These are phyloP conservation scores for Phlogophora meticulosa DNA, from an alignment of 2,888 invertebrate genomes.

Conservation along the genomic window DNA sequence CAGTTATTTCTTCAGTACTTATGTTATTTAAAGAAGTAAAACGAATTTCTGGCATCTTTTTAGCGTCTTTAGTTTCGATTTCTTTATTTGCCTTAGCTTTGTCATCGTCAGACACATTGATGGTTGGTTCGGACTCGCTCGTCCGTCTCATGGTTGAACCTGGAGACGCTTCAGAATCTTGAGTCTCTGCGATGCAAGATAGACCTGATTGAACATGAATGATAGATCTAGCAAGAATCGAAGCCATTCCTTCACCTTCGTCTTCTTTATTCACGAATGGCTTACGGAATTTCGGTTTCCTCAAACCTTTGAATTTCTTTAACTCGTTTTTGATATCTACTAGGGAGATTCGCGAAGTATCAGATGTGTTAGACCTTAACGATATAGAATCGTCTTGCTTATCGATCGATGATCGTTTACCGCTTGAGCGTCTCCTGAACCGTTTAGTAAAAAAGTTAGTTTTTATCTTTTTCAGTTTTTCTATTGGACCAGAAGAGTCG, in stretches of 20 bases:
- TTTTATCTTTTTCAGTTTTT: conserved; percentile 92
- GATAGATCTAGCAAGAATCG: conserved; percentile 92
- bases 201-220: conserved; percentile 91
- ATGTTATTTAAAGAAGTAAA: conserved; percentile 84
- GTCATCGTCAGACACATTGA: conserved; percentile 78
- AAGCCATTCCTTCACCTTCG: conserved; percentile 92
- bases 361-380: conserved; percentile 88
- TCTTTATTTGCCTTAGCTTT: conserved; percentile 60
- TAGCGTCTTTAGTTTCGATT: conserved; percentile 54
- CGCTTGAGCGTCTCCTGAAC: conserved; percentile 87
- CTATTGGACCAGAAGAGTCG: conserved; percentile 87
- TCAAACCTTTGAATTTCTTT: conserved; percentile 84
- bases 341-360: conserved; percentile 85
- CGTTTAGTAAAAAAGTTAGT: conserved; percentile 91
- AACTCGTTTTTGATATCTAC: conserved; percentile 85
- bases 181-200: conserved; percentile 91
- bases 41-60: conserved; percentile 79
- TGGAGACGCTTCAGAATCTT: conserved; percentile 87
- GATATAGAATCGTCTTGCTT: conserved; percentile 90
- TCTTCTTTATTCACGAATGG: conserved; percentile 81
- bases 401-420: conserved; percentile 83
- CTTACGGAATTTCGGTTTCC: conserved; percentile 83
- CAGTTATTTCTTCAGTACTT: conserved; percentile 69
- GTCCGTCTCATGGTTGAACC: conserved; percentile 82
- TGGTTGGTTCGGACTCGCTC: conserved; percentile 85